Conservation (phyloP, 2,113 vertebrate species). For the Amazona vittata region DNA sequence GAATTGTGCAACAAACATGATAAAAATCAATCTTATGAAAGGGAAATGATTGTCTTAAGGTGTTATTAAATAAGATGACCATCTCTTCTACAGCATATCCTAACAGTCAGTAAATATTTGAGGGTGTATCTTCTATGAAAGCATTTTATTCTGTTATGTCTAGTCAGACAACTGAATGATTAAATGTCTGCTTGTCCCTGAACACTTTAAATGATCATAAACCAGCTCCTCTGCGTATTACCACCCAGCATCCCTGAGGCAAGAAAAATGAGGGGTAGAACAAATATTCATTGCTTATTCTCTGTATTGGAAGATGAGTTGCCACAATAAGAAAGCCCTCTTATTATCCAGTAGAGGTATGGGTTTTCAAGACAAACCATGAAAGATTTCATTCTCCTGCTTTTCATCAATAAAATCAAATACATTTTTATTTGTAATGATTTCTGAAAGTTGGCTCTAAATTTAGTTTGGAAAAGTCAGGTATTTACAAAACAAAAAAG, state of each 20-base stretch:
- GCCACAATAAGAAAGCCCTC: not conserved
- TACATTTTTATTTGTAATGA: not conserved
- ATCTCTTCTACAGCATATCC: not conserved
- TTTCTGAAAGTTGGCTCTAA: not conserved
- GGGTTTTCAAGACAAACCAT: not conserved
- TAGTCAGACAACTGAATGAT: constrained; percentile 9
- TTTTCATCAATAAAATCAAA: not conserved
- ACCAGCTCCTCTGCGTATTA: not conserved
- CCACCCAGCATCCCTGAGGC: not conserved
- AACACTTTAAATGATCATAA: constrained; percentile 13
- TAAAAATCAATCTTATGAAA: not conserved
- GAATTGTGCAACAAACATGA: not conserved
- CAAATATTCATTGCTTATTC: not conserved
- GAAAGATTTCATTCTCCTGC: not conserved
- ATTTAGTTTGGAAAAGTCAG: not conserved
- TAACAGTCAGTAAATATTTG: not conserved
- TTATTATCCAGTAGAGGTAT: not conserved
- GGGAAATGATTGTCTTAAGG: not conserved
- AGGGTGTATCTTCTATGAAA: not conserved
- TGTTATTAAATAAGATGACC: not conserved
- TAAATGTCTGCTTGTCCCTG: not conserved
- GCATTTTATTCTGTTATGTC: not conserved
- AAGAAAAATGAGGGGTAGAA: constrained; percentile 22
- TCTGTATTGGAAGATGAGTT: not conserved
- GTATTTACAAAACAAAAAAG: not conserved